Evolutionary conservation across 2,888 invertebrate genomes (phyloP).

Genomic region (Scrobipalpa atriplicella): DNA sequence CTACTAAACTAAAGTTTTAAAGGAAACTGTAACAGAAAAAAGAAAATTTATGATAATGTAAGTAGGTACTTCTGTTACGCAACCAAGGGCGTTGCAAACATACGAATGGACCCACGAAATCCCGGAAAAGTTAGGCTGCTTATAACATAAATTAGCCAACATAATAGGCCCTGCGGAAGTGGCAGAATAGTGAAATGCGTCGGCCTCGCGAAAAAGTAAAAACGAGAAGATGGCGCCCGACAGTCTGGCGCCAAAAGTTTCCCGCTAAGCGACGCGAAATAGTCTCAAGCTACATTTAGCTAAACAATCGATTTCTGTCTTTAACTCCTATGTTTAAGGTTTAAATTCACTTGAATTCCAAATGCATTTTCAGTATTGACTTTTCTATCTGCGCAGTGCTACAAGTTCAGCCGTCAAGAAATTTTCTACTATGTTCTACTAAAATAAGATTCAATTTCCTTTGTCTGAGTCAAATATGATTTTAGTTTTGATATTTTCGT

Average conservation of each 20-base stretch:
- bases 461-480: conserved; percentile 34
- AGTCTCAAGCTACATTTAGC: conserved; percentile 34
- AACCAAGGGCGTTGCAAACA: neutral
- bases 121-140: conserved; percentile 53
- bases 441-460: conserved; percentile 38
- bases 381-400: conserved; percentile 41
- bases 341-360: conserved; percentile 36
- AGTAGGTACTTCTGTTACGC: neutral
- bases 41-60: neutral
- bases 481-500: conserved; percentile 50
- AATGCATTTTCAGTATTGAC: conserved; percentile 54
- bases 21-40: neutral
- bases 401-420: conserved; percentile 22
- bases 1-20: neutral
- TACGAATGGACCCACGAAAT: conserved; percentile 40
- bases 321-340: conserved; percentile 29
- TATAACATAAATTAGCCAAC: conserved; percentile 69
- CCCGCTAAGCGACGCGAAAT: conserved; percentile 47
- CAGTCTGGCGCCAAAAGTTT: conserved; percentile 69
- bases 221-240: conserved; percentile 66
- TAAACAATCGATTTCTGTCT: conserved; percentile 26
- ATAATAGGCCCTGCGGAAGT: conserved; percentile 70
- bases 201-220: conserved; percentile 55
- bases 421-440: neutral
- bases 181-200: conserved; percentile 57